Conservation (phyloP, 2,888 invertebrate species). For the Lithophane socia region DNA sequence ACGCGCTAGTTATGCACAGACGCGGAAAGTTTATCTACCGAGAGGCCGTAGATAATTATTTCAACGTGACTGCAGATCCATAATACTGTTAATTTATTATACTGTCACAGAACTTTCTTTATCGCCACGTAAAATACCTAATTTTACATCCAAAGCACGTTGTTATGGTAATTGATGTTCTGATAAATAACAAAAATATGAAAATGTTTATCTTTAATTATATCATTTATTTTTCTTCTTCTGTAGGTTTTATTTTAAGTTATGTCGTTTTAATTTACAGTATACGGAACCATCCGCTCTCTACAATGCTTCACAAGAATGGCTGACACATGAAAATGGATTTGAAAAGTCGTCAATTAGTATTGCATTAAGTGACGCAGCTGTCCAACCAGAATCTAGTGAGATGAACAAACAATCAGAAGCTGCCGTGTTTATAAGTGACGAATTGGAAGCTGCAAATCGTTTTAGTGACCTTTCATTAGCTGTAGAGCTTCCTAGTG, state of each 20-base stretch:
- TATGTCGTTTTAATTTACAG: constrained; percentile 32
- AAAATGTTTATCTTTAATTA: neutral
- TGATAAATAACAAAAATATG: neutral
- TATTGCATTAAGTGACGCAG: neutral
- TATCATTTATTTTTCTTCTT: neutral
- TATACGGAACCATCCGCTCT: neutral
- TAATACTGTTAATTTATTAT: too few relatives aligned
- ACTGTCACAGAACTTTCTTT: neutral
- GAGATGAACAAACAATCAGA: neutral
- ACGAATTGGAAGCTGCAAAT: neutral
- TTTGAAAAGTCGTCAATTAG: neutral
- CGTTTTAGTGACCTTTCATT: neutral
- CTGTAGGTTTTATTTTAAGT: neutral
- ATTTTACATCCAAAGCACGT: neutral
- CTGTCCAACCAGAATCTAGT: neutral
- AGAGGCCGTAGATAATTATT: too few relatives aligned
- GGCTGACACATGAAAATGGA: neutral
- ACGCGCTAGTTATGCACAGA: too few relatives aligned
- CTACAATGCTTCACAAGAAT: neutral
- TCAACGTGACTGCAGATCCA: too few relatives aligned
- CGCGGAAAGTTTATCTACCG: too few relatives aligned
- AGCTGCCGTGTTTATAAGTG: neutral
- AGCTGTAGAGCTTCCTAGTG: neutral
- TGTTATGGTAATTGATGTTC: neutral
- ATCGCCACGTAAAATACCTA: neutral